Evolutionary conservation across 2,888 invertebrate species (phyloP), one percentile per base, ranked within the genome.

Genomic region (Temnothorax unifasciatus): DNA sequence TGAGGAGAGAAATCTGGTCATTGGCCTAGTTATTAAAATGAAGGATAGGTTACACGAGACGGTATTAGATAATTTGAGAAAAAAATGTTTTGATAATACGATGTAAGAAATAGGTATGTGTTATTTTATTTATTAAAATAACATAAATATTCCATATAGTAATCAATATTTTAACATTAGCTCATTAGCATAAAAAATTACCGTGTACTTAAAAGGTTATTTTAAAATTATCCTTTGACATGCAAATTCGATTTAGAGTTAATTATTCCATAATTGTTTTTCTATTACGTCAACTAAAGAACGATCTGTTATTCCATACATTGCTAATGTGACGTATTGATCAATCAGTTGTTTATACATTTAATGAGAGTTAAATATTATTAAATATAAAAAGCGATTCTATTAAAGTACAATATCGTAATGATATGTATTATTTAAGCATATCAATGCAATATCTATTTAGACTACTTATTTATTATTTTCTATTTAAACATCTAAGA

Each of bases 401-500:
- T 8, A 44, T 41, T 44, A 21, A 15, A 66, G 15, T 47, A 66
- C 3, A 44, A 41, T 9, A 25, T 68, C 29, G 9, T n/a, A 44
- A 38, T 29, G 4, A 59, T 44, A 25, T 29, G 6, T 9, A 21
- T 63, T 5, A 41, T 18, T 50, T 50, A 18, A 50, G 6, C 52
- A 25, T 63, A 77, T 41, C 6, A n/a, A 21, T 0, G 54, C 25
- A 54, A 13, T 66, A 15, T 34, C 13, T 29, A 29, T 29, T 29
- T 29, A 29, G 3, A 29, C 29, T 29, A 29, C 29, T 29, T 29
- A 29, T 29, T 29, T 29, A 29, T 29, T 29, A 8, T 59, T 71
- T 66, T 54, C 77, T 81, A 85, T 86, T 85, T 83, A 85, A 82
- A 88, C 83, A 83, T 79, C 79, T 57, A 54, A 54, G n/a, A 71